A percentile compares a stretch with the other conserved stretches of the same genome.
phyloP scores from a whole-genome alignment of 1,140 invertebrate genomes.

The Octopus bimaculoides region DNA sequence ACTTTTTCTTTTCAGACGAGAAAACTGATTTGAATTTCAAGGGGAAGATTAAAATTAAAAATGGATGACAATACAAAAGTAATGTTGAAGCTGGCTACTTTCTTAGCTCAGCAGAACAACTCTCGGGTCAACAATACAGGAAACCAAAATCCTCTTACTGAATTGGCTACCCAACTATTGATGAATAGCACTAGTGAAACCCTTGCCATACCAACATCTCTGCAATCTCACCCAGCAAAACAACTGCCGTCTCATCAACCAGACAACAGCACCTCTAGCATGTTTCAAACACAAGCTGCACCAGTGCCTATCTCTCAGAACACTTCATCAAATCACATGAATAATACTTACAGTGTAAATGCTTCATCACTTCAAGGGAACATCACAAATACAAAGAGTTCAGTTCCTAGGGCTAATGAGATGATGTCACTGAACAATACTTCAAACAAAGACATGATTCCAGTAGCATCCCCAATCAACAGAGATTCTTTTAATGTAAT shows the following conservation, averaged over 20 bases:
- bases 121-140: background rate
- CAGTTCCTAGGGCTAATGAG: too few species aligned
- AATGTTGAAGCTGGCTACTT: constrained; percentile 2
- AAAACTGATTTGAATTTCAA: too few species aligned
- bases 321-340: background rate
- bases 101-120: constrained; percentile 7
- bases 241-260: background rate
- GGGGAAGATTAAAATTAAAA: too few species aligned
- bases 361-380: too few species aligned
- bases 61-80: constrained; percentile 13
- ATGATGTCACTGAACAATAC: too few species aligned
- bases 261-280: background rate
- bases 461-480: background rate
- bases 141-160: background rate
- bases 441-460: background rate
- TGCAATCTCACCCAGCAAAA: background rate
- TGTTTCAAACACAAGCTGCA: background rate
- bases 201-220: background rate
- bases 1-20: too few species aligned
- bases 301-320: background rate
- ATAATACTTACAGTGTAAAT: background rate
- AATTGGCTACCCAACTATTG: background rate
- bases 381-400: too few species aligned
- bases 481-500: background rate
- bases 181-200: constrained; percentile 8